Percentiles rank a stretch among this genome's conserved stretches.
Conservation (phyloP, 2,113 vertebrate genomes). For the Ifrita kowaldi region DNA sequence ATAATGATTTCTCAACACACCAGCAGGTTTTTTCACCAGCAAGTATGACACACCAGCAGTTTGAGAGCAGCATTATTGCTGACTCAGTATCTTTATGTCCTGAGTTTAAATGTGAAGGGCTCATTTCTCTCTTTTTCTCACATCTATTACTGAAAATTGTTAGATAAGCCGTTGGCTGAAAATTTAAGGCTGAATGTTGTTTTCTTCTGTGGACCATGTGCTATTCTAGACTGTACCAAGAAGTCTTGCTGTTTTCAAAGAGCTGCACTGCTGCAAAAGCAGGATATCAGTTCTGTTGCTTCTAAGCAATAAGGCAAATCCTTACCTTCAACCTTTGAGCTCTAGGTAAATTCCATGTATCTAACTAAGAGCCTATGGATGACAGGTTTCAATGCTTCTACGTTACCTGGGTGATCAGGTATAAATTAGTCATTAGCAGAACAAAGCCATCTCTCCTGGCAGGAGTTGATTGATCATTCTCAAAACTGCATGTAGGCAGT, state of each 20-base stretch:
- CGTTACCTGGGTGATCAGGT: neutral
- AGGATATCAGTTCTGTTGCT: neutral
- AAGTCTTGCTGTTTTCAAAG: neutral
- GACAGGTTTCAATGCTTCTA: neutral
- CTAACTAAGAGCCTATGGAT: neutral
- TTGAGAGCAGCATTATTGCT: neutral
- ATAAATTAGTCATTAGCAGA: neutral
- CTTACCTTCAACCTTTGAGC: neutral
- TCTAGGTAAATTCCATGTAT: neutral
- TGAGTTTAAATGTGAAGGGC: neutral
- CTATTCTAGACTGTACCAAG: neutral
- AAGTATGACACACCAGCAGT: neutral
- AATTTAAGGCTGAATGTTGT: neutral
- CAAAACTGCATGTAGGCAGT: neutral
- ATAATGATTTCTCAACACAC: neutral
- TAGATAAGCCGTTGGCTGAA: neutral
- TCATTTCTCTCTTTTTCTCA: neutral
- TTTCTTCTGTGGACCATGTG: neutral
- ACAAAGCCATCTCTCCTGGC: neutral
- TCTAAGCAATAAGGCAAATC: neutral
- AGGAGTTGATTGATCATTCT: neutral
- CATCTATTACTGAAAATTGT: neutral
- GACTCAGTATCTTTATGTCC: neutral
- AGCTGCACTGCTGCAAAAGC: neutral
- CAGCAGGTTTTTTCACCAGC: neutral